These are phyloP conservation scores for Tor tambroides DNA, from an alignment of 2,113 vertebrate genomes.

Conservation along the genomic window DNA sequence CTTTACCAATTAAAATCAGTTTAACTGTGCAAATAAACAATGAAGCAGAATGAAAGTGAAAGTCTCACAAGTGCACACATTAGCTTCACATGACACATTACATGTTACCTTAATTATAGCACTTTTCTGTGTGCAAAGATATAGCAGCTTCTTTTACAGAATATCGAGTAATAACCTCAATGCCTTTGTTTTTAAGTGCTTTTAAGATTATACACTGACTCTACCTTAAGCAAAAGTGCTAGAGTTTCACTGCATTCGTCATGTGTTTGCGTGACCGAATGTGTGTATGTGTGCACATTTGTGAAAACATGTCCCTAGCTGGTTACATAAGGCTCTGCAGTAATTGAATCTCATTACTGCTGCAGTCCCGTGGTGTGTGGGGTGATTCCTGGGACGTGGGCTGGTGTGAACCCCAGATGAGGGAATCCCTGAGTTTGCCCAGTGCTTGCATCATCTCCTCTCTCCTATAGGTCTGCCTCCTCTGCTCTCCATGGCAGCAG, in stretches of 20 bases:
- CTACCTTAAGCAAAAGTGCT: neutral
- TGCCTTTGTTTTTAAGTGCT: too few species aligned
- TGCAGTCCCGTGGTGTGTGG: conserved; percentile 39
- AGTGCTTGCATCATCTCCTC: conserved; percentile 56
- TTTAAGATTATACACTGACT: too few species aligned
- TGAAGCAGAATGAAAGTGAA: conserved; percentile 5
- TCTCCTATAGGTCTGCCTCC: conserved; percentile 64
- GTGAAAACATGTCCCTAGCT: conserved; percentile 31
- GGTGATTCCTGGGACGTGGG: conserved; percentile 43
- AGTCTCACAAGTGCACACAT: neutral
- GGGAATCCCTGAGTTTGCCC: conserved; percentile 59
- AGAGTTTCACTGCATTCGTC: neutral
- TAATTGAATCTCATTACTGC: conserved; percentile 61
- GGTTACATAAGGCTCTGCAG: conserved; percentile 62
- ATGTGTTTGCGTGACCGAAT: neutral
- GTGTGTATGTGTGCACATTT: neutral
- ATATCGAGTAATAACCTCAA: neutral
- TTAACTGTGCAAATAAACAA: conserved; percentile 43
- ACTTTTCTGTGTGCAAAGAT: neutral
- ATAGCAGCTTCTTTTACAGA: neutral
- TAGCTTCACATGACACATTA: neutral
- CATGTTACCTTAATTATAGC: neutral
- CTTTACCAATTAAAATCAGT: conserved; percentile 38
- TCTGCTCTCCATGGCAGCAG: conserved; percentile 59
- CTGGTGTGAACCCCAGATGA: conserved; percentile 47